phyloP scores from a whole-genome alignment of 2,888 invertebrate genomes.

The Raillietiella orientalis region DNA sequence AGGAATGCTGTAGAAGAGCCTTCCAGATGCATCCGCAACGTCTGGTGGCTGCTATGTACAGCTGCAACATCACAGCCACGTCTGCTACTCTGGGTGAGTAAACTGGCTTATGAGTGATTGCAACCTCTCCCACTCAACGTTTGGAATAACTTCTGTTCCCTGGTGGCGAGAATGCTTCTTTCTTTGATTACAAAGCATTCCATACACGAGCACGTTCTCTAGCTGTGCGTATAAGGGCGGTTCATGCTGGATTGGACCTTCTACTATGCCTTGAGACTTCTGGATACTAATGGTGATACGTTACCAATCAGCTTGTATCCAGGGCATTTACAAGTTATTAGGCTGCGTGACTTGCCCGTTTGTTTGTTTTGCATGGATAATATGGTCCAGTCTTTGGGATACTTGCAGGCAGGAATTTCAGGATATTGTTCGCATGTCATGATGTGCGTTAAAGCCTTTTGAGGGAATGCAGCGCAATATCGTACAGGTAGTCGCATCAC shows the following conservation, averaged over 20 bases:
- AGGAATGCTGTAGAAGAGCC: slow-evolving; percentile 54
- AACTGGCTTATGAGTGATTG: slow-evolving; percentile 2
- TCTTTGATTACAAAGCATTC: slow-evolving; percentile 75
- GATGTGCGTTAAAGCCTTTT: slow-evolving; percentile 51
- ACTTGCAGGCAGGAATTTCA: slow-evolving; percentile 58
- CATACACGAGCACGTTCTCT: slow-evolving; percentile 67
- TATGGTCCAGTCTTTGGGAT: slow-evolving; percentile 66
- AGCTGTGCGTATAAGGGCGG: slow-evolving; percentile 78
- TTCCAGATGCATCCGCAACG: slow-evolving; percentile 66
- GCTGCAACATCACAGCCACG: slow-evolving; percentile 43
- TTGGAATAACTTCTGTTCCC: no score
- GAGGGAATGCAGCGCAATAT: slow-evolving; percentile 5
- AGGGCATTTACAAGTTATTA: slow-evolving; percentile 69
- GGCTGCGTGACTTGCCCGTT: slow-evolving; percentile 71
- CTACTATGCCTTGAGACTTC: no score
- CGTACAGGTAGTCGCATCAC: no score
- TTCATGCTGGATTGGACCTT: slow-evolving; percentile 76
- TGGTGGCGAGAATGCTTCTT: no score
- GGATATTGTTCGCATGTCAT: slow-evolving; percentile 78
- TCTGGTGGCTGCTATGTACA: slow-evolving; percentile 81
- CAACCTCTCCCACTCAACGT: neutral
- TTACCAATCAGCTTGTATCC: slow-evolving; percentile 49
- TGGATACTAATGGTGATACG: slow-evolving; percentile 8
- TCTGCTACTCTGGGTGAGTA: slow-evolving; percentile 61
- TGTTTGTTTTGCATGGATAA: slow-evolving; percentile 63